phyloP scores from a whole-genome alignment of 2,888 invertebrate species.

The Dexiosoma caninum region DNA sequence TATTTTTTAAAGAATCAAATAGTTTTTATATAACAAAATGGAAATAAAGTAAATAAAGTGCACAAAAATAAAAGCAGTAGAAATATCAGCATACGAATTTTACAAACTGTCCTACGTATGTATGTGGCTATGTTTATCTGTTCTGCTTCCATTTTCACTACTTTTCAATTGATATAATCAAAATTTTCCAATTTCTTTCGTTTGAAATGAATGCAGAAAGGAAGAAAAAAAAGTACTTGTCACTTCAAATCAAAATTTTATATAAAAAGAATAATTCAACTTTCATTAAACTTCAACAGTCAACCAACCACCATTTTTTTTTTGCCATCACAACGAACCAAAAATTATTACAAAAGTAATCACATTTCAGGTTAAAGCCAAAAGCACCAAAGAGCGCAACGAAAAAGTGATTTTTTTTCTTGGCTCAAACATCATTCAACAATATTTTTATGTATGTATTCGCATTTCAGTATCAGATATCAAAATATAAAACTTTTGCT shows the following conservation, averaged over 20 bases:
- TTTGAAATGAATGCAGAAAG: neutral
- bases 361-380: slow-evolving; percentile 67
- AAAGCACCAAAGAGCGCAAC: slow-evolving; percentile 48
- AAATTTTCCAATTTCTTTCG: neutral
- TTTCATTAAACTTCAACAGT: slow-evolving; percentile 49
- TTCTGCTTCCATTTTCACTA: neutral
- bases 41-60: too few relatives aligned
- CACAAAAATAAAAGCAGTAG: too few relatives aligned
- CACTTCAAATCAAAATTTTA: slow-evolving; percentile 57
- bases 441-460: slow-evolving; percentile 8
- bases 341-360: slow-evolving; percentile 68
- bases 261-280: slow-evolving; percentile 28
- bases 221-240: slow-evolving; percentile 2
- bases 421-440: slow-evolving; percentile 33
- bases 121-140: too few relatives aligned
- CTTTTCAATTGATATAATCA: neutral
- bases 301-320: neutral
- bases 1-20: too few relatives aligned
- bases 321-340: slow-evolving; percentile 4
- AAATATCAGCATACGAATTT: too few relatives aligned
- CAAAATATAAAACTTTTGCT: slow-evolving; percentile 56
- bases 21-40: too few relatives aligned
- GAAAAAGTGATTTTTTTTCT: slow-evolving; percentile 66
- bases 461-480: slow-evolving; percentile 65
- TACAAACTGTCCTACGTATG: too few relatives aligned